phyloP scores from a whole-genome alignment of 2,113 vertebrate species.

The Phrynosoma platyrhinos region DNA sequence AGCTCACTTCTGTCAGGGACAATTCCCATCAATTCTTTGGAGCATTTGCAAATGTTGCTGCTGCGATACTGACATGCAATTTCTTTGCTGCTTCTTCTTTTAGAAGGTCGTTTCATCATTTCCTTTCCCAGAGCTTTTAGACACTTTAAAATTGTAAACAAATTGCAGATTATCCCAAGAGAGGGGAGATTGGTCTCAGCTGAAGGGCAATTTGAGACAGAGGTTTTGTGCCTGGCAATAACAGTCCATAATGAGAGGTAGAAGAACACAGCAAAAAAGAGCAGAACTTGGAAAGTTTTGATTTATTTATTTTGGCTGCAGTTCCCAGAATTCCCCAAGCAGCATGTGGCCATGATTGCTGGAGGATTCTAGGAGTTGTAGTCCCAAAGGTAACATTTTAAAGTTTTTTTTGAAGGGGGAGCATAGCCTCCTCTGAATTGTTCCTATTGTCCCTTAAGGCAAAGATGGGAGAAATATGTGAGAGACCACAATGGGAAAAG shows the following conservation, averaged over 20 bases:
- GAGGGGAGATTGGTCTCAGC: neutral
- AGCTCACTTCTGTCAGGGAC: neutral
- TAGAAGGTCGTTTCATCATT: neutral
- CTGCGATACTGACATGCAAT: neutral
- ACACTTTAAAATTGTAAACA: neutral
- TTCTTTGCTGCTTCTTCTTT: constrained; percentile 10
- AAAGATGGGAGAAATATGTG: neutral
- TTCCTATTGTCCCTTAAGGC: neutral
- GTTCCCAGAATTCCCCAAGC: no score
- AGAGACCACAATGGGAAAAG: no score
- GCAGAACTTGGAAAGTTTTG: neutral
- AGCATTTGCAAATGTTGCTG: neutral
- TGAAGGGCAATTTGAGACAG: neutral
- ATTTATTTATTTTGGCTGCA: no score
- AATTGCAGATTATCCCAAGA: neutral
- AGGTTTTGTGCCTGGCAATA: neutral
- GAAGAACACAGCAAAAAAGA: no score
- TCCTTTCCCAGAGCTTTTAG: neutral
- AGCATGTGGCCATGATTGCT: no score
- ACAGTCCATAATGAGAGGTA: neutral
- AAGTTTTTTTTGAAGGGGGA: no score
- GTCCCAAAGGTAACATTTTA: no score
- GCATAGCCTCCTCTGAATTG: neutral
- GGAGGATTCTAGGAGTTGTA: no score
- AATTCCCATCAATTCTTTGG: no score